Evolutionary conservation across 2,113 vertebrate species (phyloP).

Genomic region (Sander lucioperca): DNA sequence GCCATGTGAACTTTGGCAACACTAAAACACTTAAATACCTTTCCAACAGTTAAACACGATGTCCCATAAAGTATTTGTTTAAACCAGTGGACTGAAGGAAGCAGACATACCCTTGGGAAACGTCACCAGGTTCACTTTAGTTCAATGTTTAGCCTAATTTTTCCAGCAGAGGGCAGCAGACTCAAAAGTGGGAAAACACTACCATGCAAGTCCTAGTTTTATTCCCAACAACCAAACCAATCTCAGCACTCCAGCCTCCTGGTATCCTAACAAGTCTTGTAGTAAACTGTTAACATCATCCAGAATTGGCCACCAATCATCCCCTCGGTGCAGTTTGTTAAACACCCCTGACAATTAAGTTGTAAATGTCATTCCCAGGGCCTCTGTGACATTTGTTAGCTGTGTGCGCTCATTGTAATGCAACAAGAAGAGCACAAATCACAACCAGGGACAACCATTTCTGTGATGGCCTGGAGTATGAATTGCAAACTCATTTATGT

Average conservation of each 20-base stretch:
- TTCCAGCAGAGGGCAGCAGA: conserved; percentile 81
- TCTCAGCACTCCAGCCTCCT: background rate
- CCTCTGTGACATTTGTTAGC: conserved; percentile 13
- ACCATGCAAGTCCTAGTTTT: background rate
- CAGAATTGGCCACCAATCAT: background rate
- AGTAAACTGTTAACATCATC: conserved; percentile 13
- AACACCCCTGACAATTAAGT: background rate
- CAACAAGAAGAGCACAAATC: background rate
- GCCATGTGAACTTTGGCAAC: background rate
- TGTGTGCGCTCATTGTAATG: background rate
- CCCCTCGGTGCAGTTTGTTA: conserved; percentile 11
- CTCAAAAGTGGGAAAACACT: conserved; percentile 28
- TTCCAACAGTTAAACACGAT: background rate
- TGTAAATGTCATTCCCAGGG: background rate
- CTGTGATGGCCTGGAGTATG: conserved; percentile 1
- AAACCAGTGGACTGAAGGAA: background rate
- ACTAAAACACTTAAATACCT: background rate
- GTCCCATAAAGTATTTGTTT: background rate
- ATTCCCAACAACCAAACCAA: background rate
- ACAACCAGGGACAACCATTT: background rate
- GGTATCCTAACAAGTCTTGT: background rate
- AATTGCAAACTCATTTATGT: conserved; percentile 15
- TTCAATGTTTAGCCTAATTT: conserved; percentile 15
- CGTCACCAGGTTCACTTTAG: background rate
- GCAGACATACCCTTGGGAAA: background rate